phyloP scores from a whole-genome alignment of 1,140 invertebrate species.

The Sinonovacula constricta region DNA sequence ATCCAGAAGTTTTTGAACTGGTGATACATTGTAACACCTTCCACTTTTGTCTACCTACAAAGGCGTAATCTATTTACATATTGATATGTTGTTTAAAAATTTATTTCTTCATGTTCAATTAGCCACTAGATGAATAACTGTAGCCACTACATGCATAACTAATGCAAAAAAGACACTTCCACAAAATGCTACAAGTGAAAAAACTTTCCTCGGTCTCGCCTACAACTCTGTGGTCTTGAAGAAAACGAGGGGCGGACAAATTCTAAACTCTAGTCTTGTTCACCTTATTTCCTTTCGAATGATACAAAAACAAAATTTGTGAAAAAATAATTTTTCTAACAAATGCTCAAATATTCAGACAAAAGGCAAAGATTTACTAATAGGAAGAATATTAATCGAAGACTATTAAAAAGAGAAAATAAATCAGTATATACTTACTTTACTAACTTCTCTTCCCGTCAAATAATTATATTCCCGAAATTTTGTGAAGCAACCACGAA shows the following conservation, averaged over 20 bases:
- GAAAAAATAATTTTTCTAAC: slow-evolving; percentile 36
- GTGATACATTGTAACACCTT: slow-evolving; percentile 28
- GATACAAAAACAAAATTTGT: slow-evolving; percentile 37
- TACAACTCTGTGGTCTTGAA: slow-evolving; percentile 36
- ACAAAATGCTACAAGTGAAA: too few relatives aligned
- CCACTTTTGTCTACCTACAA: slow-evolving; percentile 30
- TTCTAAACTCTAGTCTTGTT: slow-evolving; percentile 36
- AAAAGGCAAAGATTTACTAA: slow-evolving; percentile 37
- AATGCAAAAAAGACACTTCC: slow-evolving; percentile 26
- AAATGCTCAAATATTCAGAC: slow-evolving; percentile 37
- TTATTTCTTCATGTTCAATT: slow-evolving; percentile 38
- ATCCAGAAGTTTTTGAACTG: slow-evolving; percentile 26
- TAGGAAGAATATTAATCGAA: slow-evolving; percentile 37
- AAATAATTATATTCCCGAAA: slow-evolving; percentile 36
- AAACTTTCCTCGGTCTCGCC: slow-evolving; percentile 30
- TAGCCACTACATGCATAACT: slow-evolving; percentile 36
- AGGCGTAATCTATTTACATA: slow-evolving; percentile 27
- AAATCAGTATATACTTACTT: slow-evolving; percentile 38
- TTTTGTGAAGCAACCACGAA: slow-evolving; percentile 30
- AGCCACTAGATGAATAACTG: slow-evolving; percentile 18
- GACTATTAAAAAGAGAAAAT: slow-evolving; percentile 38
- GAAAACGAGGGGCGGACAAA: slow-evolving; percentile 35
- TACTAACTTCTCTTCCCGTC: slow-evolving; percentile 11
- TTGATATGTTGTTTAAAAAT: slow-evolving; percentile 35
- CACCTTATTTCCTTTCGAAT: slow-evolving; percentile 37